Evolutionary conservation across 1,140 invertebrate genomes (phyloP).

Genomic region (Homalodisca vitripennis): DNA sequence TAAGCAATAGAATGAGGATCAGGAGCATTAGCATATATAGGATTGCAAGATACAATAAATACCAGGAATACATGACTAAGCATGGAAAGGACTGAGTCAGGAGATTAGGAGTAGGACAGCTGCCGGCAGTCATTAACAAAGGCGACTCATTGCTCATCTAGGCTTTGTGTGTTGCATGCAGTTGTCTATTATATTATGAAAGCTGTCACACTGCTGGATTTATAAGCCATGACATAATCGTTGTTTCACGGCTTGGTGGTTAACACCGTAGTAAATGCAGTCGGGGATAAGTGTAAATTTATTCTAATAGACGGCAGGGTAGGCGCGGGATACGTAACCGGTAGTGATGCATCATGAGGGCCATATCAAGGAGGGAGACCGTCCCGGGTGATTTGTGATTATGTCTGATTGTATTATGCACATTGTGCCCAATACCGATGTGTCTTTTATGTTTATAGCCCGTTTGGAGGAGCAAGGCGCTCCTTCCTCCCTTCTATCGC

Average conservation of each 20-base stretch:
- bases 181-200: too few relatives aligned
- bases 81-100: too few relatives aligned
- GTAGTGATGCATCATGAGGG: conserved; percentile 30
- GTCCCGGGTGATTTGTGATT: conserved; percentile 30
- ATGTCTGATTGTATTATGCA: conserved; percentile 33
- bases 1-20: too few relatives aligned
- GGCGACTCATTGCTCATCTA: too few relatives aligned
- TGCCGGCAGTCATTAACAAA: too few relatives aligned
- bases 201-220: conserved; percentile 4
- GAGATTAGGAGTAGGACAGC: too few relatives aligned
- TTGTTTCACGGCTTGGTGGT: conserved; percentile 30
- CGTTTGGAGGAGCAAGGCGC: background rate
- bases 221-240: conserved; percentile 31
- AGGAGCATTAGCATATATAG: too few relatives aligned
- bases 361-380: too few relatives aligned
- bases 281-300: conserved; percentile 31
- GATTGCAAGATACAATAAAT: too few relatives aligned
- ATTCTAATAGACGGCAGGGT: conserved; percentile 11
- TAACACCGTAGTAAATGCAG: conserved; percentile 28
- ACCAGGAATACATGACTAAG: too few relatives aligned
- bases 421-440: conserved; percentile 12
- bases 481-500: background rate
- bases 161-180: too few relatives aligned
- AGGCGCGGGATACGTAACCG: conserved; percentile 27
- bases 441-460: conserved; percentile 20